These are phyloP conservation scores for Aldabrachelys gigantea DNA, from an alignment of 2,113 vertebrate genomes.

Conservation along the genomic window DNA sequence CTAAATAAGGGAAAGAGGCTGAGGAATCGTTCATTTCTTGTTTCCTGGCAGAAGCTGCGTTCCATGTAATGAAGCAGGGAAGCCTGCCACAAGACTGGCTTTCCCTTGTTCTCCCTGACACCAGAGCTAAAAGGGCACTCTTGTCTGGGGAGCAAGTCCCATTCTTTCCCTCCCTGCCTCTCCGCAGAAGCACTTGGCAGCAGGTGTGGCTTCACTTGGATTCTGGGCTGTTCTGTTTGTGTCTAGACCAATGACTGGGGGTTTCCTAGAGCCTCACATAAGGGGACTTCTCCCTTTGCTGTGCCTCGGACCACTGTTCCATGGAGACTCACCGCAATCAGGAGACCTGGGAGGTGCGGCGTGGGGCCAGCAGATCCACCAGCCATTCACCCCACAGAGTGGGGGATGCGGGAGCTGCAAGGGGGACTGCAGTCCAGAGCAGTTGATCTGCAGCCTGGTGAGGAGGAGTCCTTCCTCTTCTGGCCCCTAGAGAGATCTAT, in stretches of 20 bases:
- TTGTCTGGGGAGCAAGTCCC: background rate
- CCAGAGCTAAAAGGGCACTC: background rate
- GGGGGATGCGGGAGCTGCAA: background rate
- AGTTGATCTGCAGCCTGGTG: rapidly evolving
- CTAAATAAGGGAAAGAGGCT: background rate
- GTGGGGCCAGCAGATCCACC: background rate
- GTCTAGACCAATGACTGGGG: background rate
- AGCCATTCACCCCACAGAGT: background rate
- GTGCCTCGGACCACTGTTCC: background rate
- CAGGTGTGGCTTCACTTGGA: background rate
- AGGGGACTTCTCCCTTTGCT: background rate
- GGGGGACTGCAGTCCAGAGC: rapidly evolving
- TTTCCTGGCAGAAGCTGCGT: background rate
- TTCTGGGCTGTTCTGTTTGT: background rate
- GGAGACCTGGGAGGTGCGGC: background rate
- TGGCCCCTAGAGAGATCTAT: background rate
- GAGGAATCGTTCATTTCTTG: background rate
- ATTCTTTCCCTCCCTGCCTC: background rate
- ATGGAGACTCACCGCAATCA: background rate
- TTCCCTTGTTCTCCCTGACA: background rate
- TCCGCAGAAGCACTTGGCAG: background rate
- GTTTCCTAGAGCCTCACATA: background rate
- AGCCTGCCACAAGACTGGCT: background rate
- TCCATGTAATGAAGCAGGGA: background rate
- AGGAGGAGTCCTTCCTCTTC: background rate